phyloP scores from a whole-genome alignment of 2,113 vertebrate species.

The Pelodiscus sinensis region DNA sequence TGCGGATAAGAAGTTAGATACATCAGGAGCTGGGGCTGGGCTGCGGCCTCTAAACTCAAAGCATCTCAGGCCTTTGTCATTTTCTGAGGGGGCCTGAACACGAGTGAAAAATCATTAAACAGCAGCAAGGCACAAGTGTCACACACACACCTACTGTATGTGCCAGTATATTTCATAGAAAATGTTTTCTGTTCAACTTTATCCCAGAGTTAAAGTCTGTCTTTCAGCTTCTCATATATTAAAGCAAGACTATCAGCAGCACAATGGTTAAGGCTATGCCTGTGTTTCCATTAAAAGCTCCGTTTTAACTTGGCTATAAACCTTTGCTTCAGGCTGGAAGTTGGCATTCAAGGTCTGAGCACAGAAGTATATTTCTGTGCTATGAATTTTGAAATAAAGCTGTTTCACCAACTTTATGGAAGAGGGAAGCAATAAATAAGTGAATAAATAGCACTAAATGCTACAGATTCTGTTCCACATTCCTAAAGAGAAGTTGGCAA shows the following conservation, averaged over 20 bases:
- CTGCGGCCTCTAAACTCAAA: too few species aligned
- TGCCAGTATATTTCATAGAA: not conserved
- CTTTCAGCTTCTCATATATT: not conserved
- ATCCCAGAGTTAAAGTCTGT: not conserved
- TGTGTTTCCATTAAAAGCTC: not conserved
- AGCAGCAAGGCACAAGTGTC: not conserved
- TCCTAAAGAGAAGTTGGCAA: not conserved
- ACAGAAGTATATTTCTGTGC: not conserved
- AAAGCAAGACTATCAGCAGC: not conserved
- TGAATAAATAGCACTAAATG: not conserved
- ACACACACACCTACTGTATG: not conserved
- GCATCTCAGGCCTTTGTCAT: too few species aligned
- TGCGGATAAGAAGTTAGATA: too few species aligned
- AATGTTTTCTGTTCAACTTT: not conserved
- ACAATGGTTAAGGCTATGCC: not conserved
- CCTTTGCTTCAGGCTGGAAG: not conserved
- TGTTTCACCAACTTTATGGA: not conserved
- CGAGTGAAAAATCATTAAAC: not conserved
- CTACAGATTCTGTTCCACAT: rapidly evolving
- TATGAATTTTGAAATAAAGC: not conserved
- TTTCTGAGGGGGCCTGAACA: too few species aligned
- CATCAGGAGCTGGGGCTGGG: too few species aligned
- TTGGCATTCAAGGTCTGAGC: not conserved
- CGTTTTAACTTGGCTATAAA: not conserved
- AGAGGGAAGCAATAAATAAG: not conserved